Evolutionary conservation across 2,888 invertebrate species (phyloP), one percentile per base, ranked within the genome.

Genomic region (Melanophora roralis): DNA sequence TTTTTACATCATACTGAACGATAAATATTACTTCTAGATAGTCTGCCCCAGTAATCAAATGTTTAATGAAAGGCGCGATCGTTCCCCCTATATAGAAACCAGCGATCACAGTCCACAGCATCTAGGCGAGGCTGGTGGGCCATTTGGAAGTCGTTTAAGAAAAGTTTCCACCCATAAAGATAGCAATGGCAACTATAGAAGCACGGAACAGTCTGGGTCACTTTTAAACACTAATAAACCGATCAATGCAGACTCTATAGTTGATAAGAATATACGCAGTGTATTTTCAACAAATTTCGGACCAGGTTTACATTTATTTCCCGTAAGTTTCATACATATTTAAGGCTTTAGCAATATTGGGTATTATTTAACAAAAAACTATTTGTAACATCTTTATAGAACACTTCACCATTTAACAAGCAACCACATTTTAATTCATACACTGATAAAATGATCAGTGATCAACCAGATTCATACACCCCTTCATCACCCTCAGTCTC

Each of bases 11-110:
- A 6, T 27, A 27, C 6, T 27, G 27, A 27, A 55, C 38, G 2
- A 12, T 21, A 8, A 14, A 45, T 11, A 60, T 84, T 82, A 84
- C 76, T 86, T 85, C 83, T 85, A 86, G 86, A 86, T 85, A 86
- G 85, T 86, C 81, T 86, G 84, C 84, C 84, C 85, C 82, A 84
- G 81, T 84, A 84, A 84, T 72, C 82, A 84, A 82, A 82, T 85
- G 38, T 59, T 53, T 8, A 72, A 82, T 23, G 83, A 83, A 64
- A 83, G 85, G 64, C 85, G 82, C 9, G 84, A 84, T 60, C 73
- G 76, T 19, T 65, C 81, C 0, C 80, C 76, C 4, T 67, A 80
- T 55, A 57, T 75, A 69, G 83, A 84, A 34, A 64, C 78, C 65
- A 74, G 57, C 59, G 64, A 83, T 67, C 77, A 81, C 55, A 69